Conservation (phyloP, 2,797 vertebrate species). For the Sorex maritimensis region DNA sequence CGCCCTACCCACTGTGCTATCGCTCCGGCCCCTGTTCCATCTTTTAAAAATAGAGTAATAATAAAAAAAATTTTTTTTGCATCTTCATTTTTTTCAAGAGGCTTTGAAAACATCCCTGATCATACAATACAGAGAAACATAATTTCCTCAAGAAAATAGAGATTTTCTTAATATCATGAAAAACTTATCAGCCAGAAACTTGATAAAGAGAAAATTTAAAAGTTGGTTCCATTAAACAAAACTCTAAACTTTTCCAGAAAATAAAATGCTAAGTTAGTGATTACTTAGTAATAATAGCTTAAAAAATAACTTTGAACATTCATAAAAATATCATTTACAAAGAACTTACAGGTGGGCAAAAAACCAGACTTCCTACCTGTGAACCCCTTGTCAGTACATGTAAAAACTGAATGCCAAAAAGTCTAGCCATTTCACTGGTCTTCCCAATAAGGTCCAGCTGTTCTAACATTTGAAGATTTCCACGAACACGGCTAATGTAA, state of each 20-base stretch:
- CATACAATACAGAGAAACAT: slow-evolving; percentile 22
- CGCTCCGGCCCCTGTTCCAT: background rate
- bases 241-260: slow-evolving; percentile 58
- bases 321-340: background rate
- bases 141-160: background rate
- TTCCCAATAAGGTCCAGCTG: slow-evolving; percentile 96
- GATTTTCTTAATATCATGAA: slow-evolving; percentile 42
- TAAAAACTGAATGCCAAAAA: slow-evolving; percentile 99
- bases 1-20: too few relatives aligned
- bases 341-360: slow-evolving; percentile 67
- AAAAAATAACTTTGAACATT: slow-evolving; percentile 58
- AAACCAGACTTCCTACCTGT: slow-evolving; percentile 92
- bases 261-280: slow-evolving; percentile 22
- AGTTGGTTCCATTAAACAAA: slow-evolving; percentile 23
- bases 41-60: background rate
- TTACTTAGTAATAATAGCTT: slow-evolving; percentile 36
- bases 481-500: slow-evolving; percentile 95
- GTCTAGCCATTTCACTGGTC: slow-evolving; percentile 97
- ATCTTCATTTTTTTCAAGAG: background rate
- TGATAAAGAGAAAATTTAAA: slow-evolving; percentile 23
- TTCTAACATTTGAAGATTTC: slow-evolving; percentile 95
- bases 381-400: slow-evolving; percentile 98
- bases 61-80: background rate
- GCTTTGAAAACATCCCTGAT: background rate
- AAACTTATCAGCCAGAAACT: slow-evolving; percentile 39